Percentiles rank a stretch among this genome's conserved stretches.
These are phyloP conservation scores for Entelurus aequoreus DNA, from an alignment of 2,113 vertebrate genomes.

Conservation along the genomic window DNA sequence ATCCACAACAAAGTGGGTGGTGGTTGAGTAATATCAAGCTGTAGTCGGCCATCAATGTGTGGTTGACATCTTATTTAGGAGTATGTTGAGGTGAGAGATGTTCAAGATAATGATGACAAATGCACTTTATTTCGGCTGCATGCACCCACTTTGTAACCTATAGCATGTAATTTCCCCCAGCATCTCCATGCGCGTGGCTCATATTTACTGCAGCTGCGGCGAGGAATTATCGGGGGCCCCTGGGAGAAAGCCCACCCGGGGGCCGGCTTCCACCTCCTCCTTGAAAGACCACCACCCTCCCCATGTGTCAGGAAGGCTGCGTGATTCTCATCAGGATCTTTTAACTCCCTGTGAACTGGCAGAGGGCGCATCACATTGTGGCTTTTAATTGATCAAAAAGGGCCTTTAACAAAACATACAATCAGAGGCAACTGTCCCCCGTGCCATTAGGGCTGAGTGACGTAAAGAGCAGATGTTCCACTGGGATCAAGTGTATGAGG, in stretches of 20 bases:
- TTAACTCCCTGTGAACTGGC: conserved; percentile 43
- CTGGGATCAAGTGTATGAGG: conserved; percentile 21
- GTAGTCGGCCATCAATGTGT: conserved; percentile 21
- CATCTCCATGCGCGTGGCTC: conserved; percentile 24
- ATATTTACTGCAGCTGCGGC: conserved; percentile 60
- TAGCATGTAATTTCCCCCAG: conserved; percentile 39
- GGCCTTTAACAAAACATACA: conserved; percentile 48
- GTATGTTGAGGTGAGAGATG: conserved; percentile 23
- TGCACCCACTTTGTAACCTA: conserved; percentile 34
- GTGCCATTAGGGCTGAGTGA: conserved; percentile 39
- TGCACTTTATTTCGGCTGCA: conserved; percentile 39
- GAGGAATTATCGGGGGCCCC: conserved; percentile 53
- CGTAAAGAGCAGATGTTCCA: conserved; percentile 44
- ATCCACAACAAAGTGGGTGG: neutral
- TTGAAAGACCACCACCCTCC: conserved; percentile 40
- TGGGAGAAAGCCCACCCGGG: conserved; percentile 58
- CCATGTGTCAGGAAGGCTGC: conserved; percentile 52
- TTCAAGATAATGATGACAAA: conserved; percentile 30
- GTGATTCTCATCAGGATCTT: conserved; percentile 55
- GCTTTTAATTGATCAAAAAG: conserved; percentile 62
- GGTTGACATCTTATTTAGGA: conserved; percentile 28
- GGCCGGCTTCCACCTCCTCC: conserved; percentile 40
- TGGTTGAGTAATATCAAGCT: conserved; percentile 10
- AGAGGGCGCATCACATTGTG: conserved; percentile 46
- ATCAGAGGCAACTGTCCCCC: conserved; percentile 40